Evolutionary conservation across 1,140 invertebrate species (phyloP), one percentile per base, ranked within the genome.

Genomic region (Danaus melanippus): DNA sequence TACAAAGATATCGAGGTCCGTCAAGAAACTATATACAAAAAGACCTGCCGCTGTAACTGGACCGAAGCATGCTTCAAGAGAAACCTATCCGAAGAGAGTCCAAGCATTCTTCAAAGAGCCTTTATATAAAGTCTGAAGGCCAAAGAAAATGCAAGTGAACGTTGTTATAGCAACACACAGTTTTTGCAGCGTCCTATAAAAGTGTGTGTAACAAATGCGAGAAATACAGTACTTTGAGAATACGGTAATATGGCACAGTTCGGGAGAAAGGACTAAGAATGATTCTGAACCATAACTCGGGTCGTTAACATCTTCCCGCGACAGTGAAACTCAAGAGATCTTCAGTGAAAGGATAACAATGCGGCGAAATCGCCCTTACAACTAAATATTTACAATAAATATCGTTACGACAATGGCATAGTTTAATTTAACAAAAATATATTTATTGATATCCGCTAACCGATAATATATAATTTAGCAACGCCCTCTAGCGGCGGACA

Each of bases 281-380:
- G 5, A 10, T 48, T 77, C 72, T 76, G 70, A 78, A 73, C 71
- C 66, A 58, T 61, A 64, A 67, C 54, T 74, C 48, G 63, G 67
- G 69, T 71, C 66, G 76, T 72, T 77, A 79, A 60, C 60, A 73
- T 66, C 74, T 64, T 74, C 68, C 50, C 62, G 56, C 79, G 83
- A 79, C 83, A 83, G 71, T 74, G 79, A 80, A 84, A 83, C 70
- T 71, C 83, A 81, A 86, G 83, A 86, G 83, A 86, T 86, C 83
- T 86, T 86, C 66, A 79, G 83, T 86, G 83, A 86, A 86, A 86
- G 83, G 75, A 86, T 81, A 86, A 86, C 80, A 86, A 86, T 76
- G 68, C 67, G 71, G 73, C 79, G 66, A 64, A 76, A 61, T 64
- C 76, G 73, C 79, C 62, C 63, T 69, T 74, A 71, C 53, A 63